A percentile compares a stretch with the other conserved stretches of the same genome.
These are phyloP conservation scores for Lasiurus cinereus DNA, from an alignment of 2,113 vertebrate genomes.

Conservation along the genomic window DNA sequence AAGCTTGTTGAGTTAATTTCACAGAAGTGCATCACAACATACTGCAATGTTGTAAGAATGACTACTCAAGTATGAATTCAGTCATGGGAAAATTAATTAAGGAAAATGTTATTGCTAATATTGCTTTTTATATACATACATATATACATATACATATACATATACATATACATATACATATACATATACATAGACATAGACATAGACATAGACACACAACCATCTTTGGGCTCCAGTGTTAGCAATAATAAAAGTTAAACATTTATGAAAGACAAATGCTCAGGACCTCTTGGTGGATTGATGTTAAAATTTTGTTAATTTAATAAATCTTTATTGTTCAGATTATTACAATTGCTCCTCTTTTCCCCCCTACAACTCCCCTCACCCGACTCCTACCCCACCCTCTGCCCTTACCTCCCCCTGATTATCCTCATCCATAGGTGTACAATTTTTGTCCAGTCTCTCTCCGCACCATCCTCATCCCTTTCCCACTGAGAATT, in stretches of 20 bases:
- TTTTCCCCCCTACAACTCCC: too few relatives aligned
- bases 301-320: background rate
- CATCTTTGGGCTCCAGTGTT: conserved; percentile 24
- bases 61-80: conserved; percentile 84
- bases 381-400: too few relatives aligned
- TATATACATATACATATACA: conserved; percentile 54
- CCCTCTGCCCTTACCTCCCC: too few relatives aligned
- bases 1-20: conserved; percentile 84
- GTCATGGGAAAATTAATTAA: conserved; percentile 83
- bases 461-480: too few relatives aligned
- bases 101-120: conserved; percentile 79
- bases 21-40: conserved; percentile 83
- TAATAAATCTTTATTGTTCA: too few relatives aligned
- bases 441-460: too few relatives aligned
- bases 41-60: conserved; percentile 83
- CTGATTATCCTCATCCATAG: too few relatives aligned
- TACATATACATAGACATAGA: conserved; percentile 29
- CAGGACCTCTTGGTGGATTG: conserved; percentile 46
- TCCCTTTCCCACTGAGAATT: too few relatives aligned
- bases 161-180: conserved; percentile 64
- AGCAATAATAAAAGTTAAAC: conserved; percentile 70
- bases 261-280: conserved; percentile 67
- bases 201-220: conserved; percentile 60
- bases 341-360: too few relatives aligned
- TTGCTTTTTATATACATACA: conserved; percentile 70